phyloP scores from a whole-genome alignment of 1,140 invertebrate genomes.

The Proales similis region DNA sequence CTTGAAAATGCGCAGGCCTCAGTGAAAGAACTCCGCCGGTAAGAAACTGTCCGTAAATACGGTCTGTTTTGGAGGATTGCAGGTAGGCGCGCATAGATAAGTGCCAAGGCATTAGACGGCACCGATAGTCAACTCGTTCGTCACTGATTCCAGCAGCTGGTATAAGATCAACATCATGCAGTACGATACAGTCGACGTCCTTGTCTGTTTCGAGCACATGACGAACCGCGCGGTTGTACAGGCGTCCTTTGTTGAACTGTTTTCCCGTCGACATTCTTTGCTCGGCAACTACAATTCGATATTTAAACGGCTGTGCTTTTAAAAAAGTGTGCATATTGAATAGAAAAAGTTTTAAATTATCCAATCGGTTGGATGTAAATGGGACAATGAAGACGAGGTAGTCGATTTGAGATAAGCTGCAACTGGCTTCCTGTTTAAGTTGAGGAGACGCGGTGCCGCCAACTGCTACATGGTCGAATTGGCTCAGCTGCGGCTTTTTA shows the following conservation, averaged over 20 bases:
- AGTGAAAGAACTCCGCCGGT: conserved; percentile 39
- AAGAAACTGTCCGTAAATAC: conserved; percentile 22
- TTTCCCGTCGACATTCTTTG: conserved; percentile 9
- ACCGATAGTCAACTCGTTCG: conserved; percentile 24
- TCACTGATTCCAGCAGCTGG: conserved; percentile 78
- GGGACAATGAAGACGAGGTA: conserved; percentile 24
- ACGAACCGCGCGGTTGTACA: conserved; percentile 8
- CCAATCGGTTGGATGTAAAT: conserved; percentile 8
- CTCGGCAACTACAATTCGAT: conserved; percentile 30
- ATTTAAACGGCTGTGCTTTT: conserved; percentile 10
- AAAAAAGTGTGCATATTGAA: conserved; percentile 27
- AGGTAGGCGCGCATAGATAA: conserved; percentile 18
- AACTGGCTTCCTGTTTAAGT: conserved; percentile 1
- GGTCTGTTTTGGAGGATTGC: neutral
- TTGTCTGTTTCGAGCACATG: conserved; percentile 2
- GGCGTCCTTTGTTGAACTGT: conserved; percentile 30
- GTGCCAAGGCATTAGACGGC: conserved; percentile 36
- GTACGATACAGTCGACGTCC: conserved; percentile 72
- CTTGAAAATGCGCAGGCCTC: conserved; percentile 21
- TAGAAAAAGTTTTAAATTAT: conserved; percentile 34
- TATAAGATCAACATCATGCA: conserved; percentile 88
- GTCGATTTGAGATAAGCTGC: conserved; percentile 6
- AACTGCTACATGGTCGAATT: conserved; percentile 11
- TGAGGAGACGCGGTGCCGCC: conserved; percentile 6
- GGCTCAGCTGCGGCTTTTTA: neutral